phyloP scores from a whole-genome alignment of 2,797 vertebrate species.

The Chaenodraco wilsoni region DNA sequence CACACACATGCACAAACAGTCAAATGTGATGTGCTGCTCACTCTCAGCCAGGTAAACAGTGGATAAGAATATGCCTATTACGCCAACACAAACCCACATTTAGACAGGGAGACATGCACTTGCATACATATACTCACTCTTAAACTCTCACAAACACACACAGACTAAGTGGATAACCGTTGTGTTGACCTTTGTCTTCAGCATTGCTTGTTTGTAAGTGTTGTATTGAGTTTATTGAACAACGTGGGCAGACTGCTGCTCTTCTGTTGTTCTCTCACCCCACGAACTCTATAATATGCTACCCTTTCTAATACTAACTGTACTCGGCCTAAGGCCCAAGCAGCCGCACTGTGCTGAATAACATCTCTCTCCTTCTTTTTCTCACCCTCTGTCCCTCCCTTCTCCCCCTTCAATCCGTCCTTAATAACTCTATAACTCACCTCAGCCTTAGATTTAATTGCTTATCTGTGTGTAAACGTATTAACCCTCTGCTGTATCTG shows the following conservation, averaged over 20 bases:
- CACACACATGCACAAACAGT: slow-evolving; percentile 23
- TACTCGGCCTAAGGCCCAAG: slow-evolving; percentile 61
- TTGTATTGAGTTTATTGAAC: slow-evolving; percentile 64
- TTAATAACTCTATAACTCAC: slow-evolving; percentile 83
- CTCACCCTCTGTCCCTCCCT: slow-evolving; percentile 43
- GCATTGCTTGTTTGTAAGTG: slow-evolving; percentile 50
- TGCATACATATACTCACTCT: slow-evolving; percentile 27
- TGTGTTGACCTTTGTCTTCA: slow-evolving; percentile 59
- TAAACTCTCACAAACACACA: slow-evolving; percentile 35
- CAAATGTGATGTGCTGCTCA: slow-evolving; percentile 28
- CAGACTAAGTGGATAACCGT: slow-evolving; percentile 52
- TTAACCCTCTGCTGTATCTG: slow-evolving; percentile 82
- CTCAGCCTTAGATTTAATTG: slow-evolving; percentile 83
- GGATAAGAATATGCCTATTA: slow-evolving; percentile 44
- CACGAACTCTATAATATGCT: slow-evolving; percentile 71
- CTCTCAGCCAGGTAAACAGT: slow-evolving; percentile 30
- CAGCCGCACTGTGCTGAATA: slow-evolving; percentile 63
- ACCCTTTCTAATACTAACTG: slow-evolving; percentile 64
- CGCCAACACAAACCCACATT: slow-evolving; percentile 53
- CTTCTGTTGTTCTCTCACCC: slow-evolving; percentile 70
- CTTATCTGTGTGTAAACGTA: slow-evolving; percentile 83
- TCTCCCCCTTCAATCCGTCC: slow-evolving; percentile 55
- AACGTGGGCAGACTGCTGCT: slow-evolving; percentile 65
- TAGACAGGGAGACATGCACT: slow-evolving; percentile 25
- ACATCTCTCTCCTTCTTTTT: slow-evolving; percentile 58